A percentile compares a stretch with the other conserved stretches of the same genome.
Conservation (phyloP, 2,888 invertebrate genomes). For the Ceriagrion tenellum region DNA sequence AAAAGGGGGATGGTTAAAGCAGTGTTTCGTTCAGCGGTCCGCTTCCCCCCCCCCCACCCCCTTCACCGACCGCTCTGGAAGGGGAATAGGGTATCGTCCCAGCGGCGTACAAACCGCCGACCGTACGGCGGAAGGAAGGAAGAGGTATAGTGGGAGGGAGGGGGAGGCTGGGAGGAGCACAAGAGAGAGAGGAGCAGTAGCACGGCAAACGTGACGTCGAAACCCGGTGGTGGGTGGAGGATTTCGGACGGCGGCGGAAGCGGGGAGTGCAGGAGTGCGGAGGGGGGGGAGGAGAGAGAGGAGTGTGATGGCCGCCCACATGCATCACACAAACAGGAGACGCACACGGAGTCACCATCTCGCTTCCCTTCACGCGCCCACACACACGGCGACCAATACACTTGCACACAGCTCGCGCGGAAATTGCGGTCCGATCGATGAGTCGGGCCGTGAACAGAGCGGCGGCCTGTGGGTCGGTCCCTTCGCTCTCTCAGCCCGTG, state of each 20-base stretch:
- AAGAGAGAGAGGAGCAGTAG: not conserved
- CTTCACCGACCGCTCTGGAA: not conserved
- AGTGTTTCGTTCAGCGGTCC: no score
- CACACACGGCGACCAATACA: not conserved
- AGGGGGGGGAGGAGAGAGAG: not conserved
- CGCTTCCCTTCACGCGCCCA: not conserved
- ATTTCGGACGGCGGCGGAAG: not conserved
- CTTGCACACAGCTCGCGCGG: constrained; percentile 21
- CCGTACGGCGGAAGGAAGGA: constrained; percentile 43
- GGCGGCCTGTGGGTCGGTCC: not conserved
- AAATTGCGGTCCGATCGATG: constrained; percentile 62
- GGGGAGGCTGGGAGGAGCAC: not conserved
- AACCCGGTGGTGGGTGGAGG: not conserved
- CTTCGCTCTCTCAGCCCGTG: not conserved
- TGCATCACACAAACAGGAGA: not conserved
- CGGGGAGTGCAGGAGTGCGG: not conserved
- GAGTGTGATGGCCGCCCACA: not conserved
- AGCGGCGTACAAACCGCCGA: constrained; percentile 37
- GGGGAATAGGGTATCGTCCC: not conserved
- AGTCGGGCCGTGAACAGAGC: constrained; percentile 48
- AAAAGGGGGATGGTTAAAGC: no score
- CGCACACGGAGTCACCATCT: not conserved
- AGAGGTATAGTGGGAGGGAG: not conserved
- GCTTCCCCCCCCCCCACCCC: no score
- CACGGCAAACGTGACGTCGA: not conserved